These are phyloP conservation scores for Egretta garzetta DNA, from an alignment of 2,113 vertebrate species.

Conservation along the genomic window DNA sequence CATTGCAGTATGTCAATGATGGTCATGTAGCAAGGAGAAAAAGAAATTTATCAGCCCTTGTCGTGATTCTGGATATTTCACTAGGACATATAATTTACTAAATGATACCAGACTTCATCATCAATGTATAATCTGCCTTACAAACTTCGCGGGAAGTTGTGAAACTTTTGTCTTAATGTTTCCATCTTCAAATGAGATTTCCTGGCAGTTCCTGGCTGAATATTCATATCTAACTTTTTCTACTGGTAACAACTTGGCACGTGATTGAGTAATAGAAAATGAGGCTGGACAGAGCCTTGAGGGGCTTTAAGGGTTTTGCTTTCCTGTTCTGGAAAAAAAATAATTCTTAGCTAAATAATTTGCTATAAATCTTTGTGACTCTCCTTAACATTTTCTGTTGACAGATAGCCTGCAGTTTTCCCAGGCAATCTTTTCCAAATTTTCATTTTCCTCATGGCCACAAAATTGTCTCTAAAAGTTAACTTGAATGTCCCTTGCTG, in stretches of 20 bases:
- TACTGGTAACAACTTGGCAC: neutral
- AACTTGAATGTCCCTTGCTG: neutral
- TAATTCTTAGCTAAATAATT: neutral
- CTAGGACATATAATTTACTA: neutral
- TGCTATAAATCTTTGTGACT: neutral
- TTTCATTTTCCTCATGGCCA: neutral
- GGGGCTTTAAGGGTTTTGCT: neutral
- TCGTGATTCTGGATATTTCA: neutral
- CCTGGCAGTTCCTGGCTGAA: neutral
- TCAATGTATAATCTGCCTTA: neutral
- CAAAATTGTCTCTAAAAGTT: neutral
- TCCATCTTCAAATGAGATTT: neutral
- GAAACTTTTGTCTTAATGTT: neutral
- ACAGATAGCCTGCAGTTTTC: neutral
- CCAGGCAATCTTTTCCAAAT: neutral
- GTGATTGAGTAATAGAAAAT: neutral
- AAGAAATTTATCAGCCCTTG: neutral
- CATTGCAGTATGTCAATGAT: neutral
- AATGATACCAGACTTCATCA: neutral
- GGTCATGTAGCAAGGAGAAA: neutral
- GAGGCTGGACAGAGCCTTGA: neutral
- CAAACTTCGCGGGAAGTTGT: neutral
- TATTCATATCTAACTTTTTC: neutral
- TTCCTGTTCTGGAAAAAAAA: neutral
- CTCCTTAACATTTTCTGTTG: neutral